Base-by-base conservation (phyloP, 1,140 invertebrate species). In the Periplaneta americana region DNA sequence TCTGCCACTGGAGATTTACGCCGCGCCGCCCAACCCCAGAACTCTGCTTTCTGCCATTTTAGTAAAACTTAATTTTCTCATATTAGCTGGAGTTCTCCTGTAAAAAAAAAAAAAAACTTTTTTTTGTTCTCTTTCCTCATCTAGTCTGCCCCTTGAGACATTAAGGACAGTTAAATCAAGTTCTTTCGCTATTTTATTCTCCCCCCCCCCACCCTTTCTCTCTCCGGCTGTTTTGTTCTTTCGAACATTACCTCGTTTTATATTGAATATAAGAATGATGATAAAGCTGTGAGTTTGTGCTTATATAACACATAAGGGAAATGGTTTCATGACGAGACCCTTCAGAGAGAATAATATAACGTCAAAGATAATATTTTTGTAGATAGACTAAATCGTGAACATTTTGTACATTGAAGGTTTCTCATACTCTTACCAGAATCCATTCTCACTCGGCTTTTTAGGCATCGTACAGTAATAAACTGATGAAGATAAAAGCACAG, bases 31-130 rank as follows among this genome's bases (percentile, higher is more conserved):
- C 36, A 13, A 6, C 35, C 39, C 34, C 48, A 28, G 39, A 77
- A 77, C 75, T 77, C 75, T 76, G 33, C 33, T 28, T 77, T 77
- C 48, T 80, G 66, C 79, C 79, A 80, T 80, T 80, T 80, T 80
- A 80, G 79, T 80, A 80, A 80, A 80, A 80, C 79, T 80, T 80
- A 80, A 80, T 80, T 80, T 80, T 80, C 79, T 80, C 39, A 66
- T 80, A 80, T 80, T 80, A 80, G 79, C 66, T 80, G 13, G 39
- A 80, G 79, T 80, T 48, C 33, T 37, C 39, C 37, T 80, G 79
- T 80, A 80, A 80, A 80, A 80, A 79, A 57, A 22, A 57, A 78
- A 78, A n/a, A 66, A 66, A 48, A 57, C 22, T 66, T 66, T 66
- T 66, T 48, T 17, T 17, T 17, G 22, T 66, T 66, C 48, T 80